Percentiles rank a stretch among this genome's conserved stretches.
phyloP scores from a whole-genome alignment of 2,113 vertebrate species.

The Lasiurus borealis region DNA sequence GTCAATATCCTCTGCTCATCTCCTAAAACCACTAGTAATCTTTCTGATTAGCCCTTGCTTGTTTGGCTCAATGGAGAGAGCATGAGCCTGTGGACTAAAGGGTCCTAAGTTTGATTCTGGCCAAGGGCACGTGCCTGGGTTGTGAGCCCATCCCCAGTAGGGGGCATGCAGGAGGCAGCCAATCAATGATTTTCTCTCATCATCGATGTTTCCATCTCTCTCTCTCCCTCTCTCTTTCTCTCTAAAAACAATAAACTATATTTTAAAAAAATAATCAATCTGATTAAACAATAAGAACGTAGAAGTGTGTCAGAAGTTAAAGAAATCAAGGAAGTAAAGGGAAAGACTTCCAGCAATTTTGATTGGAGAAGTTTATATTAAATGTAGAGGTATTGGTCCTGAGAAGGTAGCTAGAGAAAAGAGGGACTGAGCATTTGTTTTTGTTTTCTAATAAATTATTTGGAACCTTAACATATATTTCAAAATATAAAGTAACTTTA shows the following conservation, averaged over 20 bases:
- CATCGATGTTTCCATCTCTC: too few relatives aligned
- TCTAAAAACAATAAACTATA: too few relatives aligned
- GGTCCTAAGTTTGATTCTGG: too few relatives aligned
- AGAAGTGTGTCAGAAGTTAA: slow-evolving; percentile 20
- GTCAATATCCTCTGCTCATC: not conserved
- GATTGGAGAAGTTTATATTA: slow-evolving; percentile 11
- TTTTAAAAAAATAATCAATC: not conserved
- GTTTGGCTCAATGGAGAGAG: too few relatives aligned
- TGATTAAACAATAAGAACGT: not conserved
- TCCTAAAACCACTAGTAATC: slow-evolving; percentile 5
- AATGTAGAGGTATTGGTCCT: not conserved
- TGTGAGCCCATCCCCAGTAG: too few relatives aligned
- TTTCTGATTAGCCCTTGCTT: not conserved
- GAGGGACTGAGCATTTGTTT: not conserved
- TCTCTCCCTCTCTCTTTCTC: too few relatives aligned
- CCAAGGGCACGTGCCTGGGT: too few relatives aligned
- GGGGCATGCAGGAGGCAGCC: too few relatives aligned
- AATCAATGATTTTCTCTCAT: too few relatives aligned
- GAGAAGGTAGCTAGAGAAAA: not conserved
- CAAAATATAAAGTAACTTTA: slow-evolving; percentile 19
- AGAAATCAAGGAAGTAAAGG: slow-evolving; percentile 43
- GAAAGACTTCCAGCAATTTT: not conserved
- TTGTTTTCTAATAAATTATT: not conserved
- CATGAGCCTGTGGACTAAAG: too few relatives aligned
- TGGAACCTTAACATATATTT: slow-evolving; percentile 43